phyloP scores from a whole-genome alignment of 2,797 vertebrate genomes.

The Lithobates sylvaticus region DNA sequence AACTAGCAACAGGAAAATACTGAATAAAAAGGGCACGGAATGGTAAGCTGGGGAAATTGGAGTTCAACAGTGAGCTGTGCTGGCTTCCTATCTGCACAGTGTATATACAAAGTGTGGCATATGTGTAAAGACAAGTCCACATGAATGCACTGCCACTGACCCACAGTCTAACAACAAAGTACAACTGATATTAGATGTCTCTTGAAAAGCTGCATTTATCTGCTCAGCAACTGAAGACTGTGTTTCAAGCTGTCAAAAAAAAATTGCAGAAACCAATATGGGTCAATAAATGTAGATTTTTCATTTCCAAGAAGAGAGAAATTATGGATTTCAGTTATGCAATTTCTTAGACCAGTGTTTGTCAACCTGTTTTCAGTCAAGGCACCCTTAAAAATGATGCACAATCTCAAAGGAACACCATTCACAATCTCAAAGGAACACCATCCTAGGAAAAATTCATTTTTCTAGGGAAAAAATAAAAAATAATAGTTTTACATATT shows the following conservation, averaged over 20 bases:
- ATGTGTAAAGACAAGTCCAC: not conserved
- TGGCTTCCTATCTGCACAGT: not conserved
- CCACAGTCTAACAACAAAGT: not conserved
- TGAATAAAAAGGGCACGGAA: conserved; percentile 12
- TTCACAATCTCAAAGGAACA: too few relatives aligned
- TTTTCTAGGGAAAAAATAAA: too few relatives aligned
- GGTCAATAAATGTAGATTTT: too few relatives aligned
- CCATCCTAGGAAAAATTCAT: too few relatives aligned
- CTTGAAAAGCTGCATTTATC: not conserved
- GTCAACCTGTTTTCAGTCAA: too few relatives aligned
- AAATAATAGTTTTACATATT: too few relatives aligned
- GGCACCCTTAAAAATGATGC: too few relatives aligned
- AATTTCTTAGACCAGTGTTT: too few relatives aligned
- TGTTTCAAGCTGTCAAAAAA: not conserved
- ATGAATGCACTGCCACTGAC: conserved; percentile 1
- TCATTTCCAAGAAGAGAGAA: too few relatives aligned
- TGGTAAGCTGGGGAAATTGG: not conserved
- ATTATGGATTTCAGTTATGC: too few relatives aligned
- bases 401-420: too few relatives aligned
- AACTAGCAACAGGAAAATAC: conserved; percentile 3
- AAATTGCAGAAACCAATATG: not conserved
- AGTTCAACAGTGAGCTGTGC: not conserved
- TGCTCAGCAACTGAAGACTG: not conserved
- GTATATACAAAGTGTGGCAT: not conserved
- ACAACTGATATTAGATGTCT: not conserved